Percentiles rank a stretch among this genome's conserved stretches.
phyloP scores from a whole-genome alignment of 30 jellyfish, hydroid and myxozoan genomes.

The Turritopsis dohrnii region DNA sequence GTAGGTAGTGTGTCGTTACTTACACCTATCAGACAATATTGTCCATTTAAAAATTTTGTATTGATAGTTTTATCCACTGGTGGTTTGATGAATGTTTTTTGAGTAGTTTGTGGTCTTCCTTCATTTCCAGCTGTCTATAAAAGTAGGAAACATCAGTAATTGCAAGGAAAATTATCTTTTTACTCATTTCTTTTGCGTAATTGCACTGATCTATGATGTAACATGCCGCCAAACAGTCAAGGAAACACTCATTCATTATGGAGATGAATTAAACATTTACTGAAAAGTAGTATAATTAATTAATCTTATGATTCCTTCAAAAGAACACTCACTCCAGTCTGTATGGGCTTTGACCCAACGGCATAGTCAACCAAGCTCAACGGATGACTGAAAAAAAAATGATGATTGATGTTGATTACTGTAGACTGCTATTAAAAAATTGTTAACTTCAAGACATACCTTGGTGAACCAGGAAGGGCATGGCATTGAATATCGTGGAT shows the following conservation, averaged over 20 bases:
- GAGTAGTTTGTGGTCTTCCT: background rate
- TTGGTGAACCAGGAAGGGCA: slow-evolving; percentile 77
- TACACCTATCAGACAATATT: slow-evolving; percentile 92
- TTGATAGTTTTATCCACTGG: slow-evolving; percentile 69
- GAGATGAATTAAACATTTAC: too few relatives aligned
- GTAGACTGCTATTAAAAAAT: too few relatives aligned
- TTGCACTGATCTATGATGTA: too few relatives aligned
- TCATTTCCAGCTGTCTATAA: background rate
- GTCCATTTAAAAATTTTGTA: slow-evolving; percentile 67
- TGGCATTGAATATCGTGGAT: slow-evolving; percentile 73
- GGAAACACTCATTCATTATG: too few relatives aligned
- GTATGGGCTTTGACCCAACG: slow-evolving; percentile 16
- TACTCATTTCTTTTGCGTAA: too few relatives aligned
- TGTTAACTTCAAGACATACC: slow-evolving; percentile 49
- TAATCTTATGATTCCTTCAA: background rate
- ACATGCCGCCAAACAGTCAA: too few relatives aligned
- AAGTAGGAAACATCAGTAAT: background rate
- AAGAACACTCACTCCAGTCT: slow-evolving; percentile 26
- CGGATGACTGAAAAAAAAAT: slow-evolving; percentile 49
- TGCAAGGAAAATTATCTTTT: too few relatives aligned
- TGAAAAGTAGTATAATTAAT: too few relatives aligned
- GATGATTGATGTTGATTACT: too few relatives aligned
- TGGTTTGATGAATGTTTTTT: slow-evolving; percentile 35
- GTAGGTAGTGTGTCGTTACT: too few relatives aligned
- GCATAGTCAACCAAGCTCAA: slow-evolving; percentile 34